phyloP scores from a whole-genome alignment of 2,113 vertebrate species.

The Fulica atra region DNA sequence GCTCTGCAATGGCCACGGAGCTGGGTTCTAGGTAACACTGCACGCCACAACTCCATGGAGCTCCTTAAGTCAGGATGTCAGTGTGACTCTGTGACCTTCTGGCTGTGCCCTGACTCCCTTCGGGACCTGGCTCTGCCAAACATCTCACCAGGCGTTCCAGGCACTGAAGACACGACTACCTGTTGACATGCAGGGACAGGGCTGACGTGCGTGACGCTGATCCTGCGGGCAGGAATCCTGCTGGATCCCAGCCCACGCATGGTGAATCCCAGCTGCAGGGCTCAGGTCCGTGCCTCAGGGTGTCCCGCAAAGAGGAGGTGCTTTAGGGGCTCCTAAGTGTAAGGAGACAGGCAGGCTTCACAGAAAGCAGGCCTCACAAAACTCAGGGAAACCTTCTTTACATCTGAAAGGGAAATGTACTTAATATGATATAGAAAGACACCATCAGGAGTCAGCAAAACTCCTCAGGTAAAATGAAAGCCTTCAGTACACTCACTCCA shows the following conservation, averaged over 20 bases:
- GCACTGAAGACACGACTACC: not conserved
- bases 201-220: accelerated
- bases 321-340: not conserved
- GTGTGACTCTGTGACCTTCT: not conserved
- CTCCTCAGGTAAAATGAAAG: conserved; percentile 1
- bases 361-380: not conserved
- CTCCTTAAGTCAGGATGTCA: not conserved
- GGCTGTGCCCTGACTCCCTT: not conserved
- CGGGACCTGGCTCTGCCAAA: not conserved
- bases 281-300: accelerated
- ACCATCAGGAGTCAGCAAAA: conserved; percentile 9
- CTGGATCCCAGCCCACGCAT: accelerated
- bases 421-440: not conserved
- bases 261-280: accelerated
- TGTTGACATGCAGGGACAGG: accelerated
- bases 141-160: not conserved
- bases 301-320: not conserved
- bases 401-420: not conserved
- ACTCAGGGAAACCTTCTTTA: not conserved
- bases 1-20: not conserved
- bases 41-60: not conserved
- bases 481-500: conserved; percentile 8
- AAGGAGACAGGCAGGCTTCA: not conserved
- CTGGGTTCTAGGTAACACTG: not conserved
- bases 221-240: accelerated